Evolutionary conservation across 2,888 invertebrate genomes (phyloP), one percentile per base, ranked within the genome.

Genomic region (Fragum sueziense): DNA sequence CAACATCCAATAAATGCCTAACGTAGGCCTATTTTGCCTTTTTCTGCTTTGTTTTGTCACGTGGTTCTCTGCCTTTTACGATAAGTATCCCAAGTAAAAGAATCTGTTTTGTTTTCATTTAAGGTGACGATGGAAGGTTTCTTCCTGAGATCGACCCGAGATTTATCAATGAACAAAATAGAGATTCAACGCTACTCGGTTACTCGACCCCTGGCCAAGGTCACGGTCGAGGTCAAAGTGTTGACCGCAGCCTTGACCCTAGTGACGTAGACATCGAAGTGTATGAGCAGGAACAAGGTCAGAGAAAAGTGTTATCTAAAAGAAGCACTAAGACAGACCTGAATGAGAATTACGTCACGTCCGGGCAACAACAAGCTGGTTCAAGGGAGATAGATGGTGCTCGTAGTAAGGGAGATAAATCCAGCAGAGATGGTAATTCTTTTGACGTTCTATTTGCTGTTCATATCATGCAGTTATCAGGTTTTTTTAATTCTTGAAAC

Each of bases 231-330:
- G 74, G 73, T 76, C 70, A 70, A n/a, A 65, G 54, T 34, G 78
- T 41, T 61, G 68, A 52, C 20, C 65, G 57, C 25, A 47, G 71
- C 33, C 33, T 75, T 37, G 74, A 78, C 70, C 68, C 69, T 25
- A 65, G 57, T 67, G 83, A 80, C 34, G 72, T 78, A 9, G 69
- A 33, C 62, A 70, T 78, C 14, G 62, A 75, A 33, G 70, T 74
- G 61, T 57, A 4, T 33, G 61, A 61, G 31, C 29, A 29, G 54
- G 47, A 57, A 37, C 62, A 27, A 22, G 29, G 29, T 65, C 57
- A 29, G 31, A 37, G 73, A 47, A 47, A 47, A 47, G 47, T 47
- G 47, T 4, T 47, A 14, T 47, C 47, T n/a, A 47, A 47, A 47
- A 4, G 47, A 47, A 68, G 67, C 14, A 61, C 59, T 25, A 54